Evolutionary conservation across 2,888 invertebrate species (phyloP).

Genomic region (Lymantria monacha): DNA sequence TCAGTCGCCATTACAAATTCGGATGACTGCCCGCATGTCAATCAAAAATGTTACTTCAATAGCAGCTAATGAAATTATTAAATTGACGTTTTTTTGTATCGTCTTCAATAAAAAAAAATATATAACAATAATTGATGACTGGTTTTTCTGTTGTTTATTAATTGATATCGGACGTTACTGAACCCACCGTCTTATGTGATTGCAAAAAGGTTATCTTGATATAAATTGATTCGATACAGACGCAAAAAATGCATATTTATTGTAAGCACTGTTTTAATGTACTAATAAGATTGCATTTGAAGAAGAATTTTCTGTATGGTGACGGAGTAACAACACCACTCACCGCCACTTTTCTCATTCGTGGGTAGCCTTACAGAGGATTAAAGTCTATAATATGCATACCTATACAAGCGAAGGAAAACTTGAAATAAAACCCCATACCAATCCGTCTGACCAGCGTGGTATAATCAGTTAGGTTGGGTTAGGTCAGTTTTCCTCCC

Average conservation of each 20-base stretch:
- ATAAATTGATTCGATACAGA: background rate
- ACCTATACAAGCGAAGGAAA: too few relatives aligned
- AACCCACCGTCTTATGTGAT: slow-evolving; percentile 16
- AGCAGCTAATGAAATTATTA: slow-evolving; percentile 50
- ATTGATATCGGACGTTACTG: slow-evolving; percentile 31
- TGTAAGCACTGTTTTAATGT: background rate
- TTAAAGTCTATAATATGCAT: too few relatives aligned
- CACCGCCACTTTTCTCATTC: too few relatives aligned
- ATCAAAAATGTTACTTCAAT: slow-evolving; percentile 44
- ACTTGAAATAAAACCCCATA: too few relatives aligned
- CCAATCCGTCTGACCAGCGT: too few relatives aligned
- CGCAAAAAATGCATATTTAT: slow-evolving; percentile 18
- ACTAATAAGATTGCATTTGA: background rate
- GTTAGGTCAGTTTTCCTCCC: too few relatives aligned
- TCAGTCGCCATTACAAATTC: slow-evolving; percentile 62
- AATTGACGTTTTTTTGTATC: slow-evolving; percentile 40
- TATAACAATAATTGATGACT: slow-evolving; percentile 39
- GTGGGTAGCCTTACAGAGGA: too few relatives aligned
- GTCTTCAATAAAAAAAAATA: slow-evolving; percentile 24
- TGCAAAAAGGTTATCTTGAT: slow-evolving; percentile 12
- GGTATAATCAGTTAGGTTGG: too few relatives aligned
- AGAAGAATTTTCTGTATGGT: too few relatives aligned
- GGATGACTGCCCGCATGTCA: slow-evolving; percentile 57
- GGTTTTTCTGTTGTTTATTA: slow-evolving; percentile 31
- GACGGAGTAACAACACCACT: too few relatives aligned